Evolutionary conservation across 2,888 invertebrate species (phyloP).

Genomic region (Cynaeus angustus): DNA sequence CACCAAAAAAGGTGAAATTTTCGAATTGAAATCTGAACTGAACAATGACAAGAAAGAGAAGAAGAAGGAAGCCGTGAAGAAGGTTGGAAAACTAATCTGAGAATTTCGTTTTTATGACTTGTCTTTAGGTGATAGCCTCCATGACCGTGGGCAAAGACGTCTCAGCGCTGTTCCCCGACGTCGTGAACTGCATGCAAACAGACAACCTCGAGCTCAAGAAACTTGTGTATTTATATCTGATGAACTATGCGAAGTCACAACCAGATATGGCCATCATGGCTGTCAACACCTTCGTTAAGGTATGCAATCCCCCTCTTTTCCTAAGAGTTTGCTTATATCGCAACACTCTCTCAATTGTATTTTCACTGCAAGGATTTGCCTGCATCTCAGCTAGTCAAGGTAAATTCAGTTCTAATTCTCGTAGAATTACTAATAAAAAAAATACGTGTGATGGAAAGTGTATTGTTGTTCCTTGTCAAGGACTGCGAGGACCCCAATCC

Average conservation of each 20-base stretch:
- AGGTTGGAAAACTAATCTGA: constrained; percentile 76
- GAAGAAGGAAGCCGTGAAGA: constrained; percentile 99
- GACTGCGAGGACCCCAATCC: constrained; percentile 99
- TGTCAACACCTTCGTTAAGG: constrained; percentile 99
- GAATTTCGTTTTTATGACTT: not conserved
- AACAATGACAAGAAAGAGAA: constrained; percentile 99
- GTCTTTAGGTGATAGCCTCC: constrained; percentile 93
- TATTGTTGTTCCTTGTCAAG: constrained; percentile 71
- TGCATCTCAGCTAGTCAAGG: constrained; percentile 80
- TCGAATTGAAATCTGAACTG: constrained; percentile 98
- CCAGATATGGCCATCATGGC: constrained; percentile 99
- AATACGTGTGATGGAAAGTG: constrained; percentile 17
- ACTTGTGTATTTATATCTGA: constrained; percentile 97
- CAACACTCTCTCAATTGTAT: constrained; percentile 56
- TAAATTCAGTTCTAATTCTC: constrained; percentile 65
- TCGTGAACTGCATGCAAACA: constrained; percentile 99
- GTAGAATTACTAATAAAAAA: constrained; percentile 27
- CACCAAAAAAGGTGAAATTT: constrained; percentile 99
- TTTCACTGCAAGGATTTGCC: constrained; percentile 76
- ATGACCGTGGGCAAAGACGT: constrained; percentile 99
- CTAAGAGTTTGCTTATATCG: constrained; percentile 53
- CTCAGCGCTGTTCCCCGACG: constrained; percentile 97
- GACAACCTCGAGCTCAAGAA: constrained; percentile 99
- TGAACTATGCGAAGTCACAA: constrained; percentile 99
- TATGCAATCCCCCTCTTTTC: constrained; percentile 70